phyloP scores from a whole-genome alignment of 2,113 vertebrate genomes.

The Triplophysa tibetana region DNA sequence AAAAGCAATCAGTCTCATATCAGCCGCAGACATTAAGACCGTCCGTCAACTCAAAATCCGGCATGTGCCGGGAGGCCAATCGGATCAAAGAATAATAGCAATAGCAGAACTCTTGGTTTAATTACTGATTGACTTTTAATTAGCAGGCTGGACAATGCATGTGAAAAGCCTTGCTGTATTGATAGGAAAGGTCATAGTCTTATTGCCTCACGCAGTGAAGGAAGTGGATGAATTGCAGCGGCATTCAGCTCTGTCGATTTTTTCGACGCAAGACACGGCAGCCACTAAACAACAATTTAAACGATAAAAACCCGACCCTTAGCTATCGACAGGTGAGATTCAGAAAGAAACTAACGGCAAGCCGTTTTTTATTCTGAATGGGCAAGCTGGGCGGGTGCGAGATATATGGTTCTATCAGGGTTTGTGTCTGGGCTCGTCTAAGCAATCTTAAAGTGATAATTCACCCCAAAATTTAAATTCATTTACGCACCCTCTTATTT shows the following conservation, averaged over 20 bases:
- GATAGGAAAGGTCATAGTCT: slow-evolving; percentile 51
- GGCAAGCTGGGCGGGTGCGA: not conserved
- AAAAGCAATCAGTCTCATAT: slow-evolving; percentile 37
- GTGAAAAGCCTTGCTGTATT: slow-evolving; percentile 25
- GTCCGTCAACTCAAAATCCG: slow-evolving; percentile 36
- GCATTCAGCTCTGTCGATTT: slow-evolving; percentile 48
- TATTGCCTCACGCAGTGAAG: slow-evolving; percentile 28
- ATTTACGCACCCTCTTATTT: too few species aligned
- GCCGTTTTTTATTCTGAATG: not conserved
- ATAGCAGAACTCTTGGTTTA: slow-evolving; percentile 52
- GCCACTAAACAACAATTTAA: slow-evolving; percentile 45
- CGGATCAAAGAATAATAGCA: slow-evolving; percentile 34
- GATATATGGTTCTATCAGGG: not conserved
- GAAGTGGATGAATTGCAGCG: slow-evolving; percentile 24
- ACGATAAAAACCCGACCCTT: slow-evolving; percentile 46
- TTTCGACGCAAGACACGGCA: slow-evolving; percentile 39
- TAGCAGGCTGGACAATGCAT: slow-evolving; percentile 58
- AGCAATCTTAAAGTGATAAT: not conserved
- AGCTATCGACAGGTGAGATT: slow-evolving; percentile 32
- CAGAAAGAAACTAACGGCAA: slow-evolving; percentile 12
- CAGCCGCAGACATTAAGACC: not conserved
- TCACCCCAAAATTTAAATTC: too few species aligned
- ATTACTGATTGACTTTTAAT: slow-evolving; percentile 73
- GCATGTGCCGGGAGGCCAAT: slow-evolving; percentile 13
- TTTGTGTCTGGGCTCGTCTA: not conserved